phyloP scores from a whole-genome alignment of 2,113 vertebrate genomes.

The Dunckerocampus dactyliophorus region DNA sequence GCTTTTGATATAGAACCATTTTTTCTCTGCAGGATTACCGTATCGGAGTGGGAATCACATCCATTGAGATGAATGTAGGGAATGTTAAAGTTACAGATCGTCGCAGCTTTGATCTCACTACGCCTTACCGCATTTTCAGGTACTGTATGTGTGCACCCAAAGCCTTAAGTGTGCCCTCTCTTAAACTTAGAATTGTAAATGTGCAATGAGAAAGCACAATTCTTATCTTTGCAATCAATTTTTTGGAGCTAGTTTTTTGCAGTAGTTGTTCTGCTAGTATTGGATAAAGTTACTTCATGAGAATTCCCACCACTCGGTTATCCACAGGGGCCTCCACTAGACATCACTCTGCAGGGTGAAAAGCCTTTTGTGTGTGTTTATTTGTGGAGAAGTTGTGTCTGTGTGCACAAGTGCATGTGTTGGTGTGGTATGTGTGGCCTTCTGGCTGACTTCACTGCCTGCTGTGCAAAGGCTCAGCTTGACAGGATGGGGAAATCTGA shows the following conservation, averaged over 20 bases:
- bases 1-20: background rate
- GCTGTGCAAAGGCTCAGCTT: conserved; percentile 41
- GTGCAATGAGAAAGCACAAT: background rate
- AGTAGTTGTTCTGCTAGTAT: background rate
- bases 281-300: conserved; percentile 27
- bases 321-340: conserved; percentile 30
- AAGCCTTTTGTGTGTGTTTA: conserved; percentile 31
- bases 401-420: conserved; percentile 19
- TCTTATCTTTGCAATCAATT: background rate
- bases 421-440: conserved; percentile 40
- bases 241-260: background rate
- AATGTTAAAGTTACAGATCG: conserved; percentile 86
- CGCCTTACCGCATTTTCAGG: conserved; percentile 91
- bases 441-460: conserved; percentile 35
- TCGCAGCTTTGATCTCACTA: conserved; percentile 87
- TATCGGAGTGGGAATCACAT: conserved; percentile 86
- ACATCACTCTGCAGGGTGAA: conserved; percentile 39
- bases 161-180: background rate
- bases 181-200: conserved; percentile 1
- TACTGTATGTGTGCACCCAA: conserved; percentile 42
- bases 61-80: conserved; percentile 92
- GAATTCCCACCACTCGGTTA: conserved; percentile 23
- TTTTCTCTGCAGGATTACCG: conserved; percentile 76
- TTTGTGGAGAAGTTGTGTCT: conserved; percentile 12
- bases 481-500: conserved; percentile 54